These are phyloP conservation scores for Bungarus multicinctus DNA, from an alignment of 2,113 vertebrate genomes.

Conservation along the genomic window DNA sequence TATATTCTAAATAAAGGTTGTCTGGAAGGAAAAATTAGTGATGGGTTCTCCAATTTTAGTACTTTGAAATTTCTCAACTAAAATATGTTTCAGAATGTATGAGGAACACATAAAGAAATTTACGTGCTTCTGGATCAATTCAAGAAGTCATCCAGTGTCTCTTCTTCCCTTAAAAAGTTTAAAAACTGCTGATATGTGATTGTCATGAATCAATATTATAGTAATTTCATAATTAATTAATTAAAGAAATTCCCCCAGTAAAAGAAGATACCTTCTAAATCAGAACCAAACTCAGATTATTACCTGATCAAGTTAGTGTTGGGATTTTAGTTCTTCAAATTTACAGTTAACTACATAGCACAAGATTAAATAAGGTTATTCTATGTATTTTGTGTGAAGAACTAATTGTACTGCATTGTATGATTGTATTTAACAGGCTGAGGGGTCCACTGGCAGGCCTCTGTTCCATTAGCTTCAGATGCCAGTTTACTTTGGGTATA, in stretches of 20 bases:
- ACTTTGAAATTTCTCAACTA: neutral
- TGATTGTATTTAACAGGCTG: neutral
- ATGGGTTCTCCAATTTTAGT: neutral
- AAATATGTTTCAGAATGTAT: neutral
- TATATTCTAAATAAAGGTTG: neutral
- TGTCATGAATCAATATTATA: neutral
- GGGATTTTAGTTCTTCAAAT: neutral
- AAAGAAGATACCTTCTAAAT: neutral
- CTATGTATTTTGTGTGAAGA: neutral
- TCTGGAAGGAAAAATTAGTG: neutral
- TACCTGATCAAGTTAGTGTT: neutral
- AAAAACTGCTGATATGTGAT: neutral
- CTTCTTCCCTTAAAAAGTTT: neutral
- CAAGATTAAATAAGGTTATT: neutral
- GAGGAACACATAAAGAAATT: neutral
- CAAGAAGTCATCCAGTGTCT: neutral
- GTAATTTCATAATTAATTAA: neutral
- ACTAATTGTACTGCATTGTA: neutral
- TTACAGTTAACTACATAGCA: neutral
- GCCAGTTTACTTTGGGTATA: neutral
- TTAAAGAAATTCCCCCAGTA: neutral
- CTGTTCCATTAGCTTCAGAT: neutral
- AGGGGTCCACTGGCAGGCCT: neutral
- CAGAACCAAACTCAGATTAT: neutral
- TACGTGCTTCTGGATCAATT: neutral